Conservation (phyloP, 2,888 invertebrate species). For the Harpalus rufipes region DNA sequence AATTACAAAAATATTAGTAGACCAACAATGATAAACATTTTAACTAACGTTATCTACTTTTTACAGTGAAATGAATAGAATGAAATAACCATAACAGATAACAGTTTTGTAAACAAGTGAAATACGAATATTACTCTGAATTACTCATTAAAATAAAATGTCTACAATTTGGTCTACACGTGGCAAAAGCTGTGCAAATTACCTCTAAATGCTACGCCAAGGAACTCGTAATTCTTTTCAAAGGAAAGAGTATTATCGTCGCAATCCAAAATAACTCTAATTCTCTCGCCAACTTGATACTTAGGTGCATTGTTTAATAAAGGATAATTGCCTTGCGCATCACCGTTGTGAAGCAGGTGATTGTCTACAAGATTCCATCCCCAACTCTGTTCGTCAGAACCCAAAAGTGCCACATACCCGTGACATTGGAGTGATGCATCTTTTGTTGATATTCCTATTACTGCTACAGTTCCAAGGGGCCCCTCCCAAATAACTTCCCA, state of each 20-base stretch:
- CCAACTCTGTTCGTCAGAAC: constrained; percentile 98
- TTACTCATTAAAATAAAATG: not conserved
- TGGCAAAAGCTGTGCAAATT: constrained; percentile 68
- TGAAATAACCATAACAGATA: not conserved
- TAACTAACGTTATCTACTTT: not conserved
- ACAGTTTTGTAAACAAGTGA: not conserved
- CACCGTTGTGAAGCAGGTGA: constrained; percentile 96
- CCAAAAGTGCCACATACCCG: constrained; percentile 96
- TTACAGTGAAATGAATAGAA: not conserved
- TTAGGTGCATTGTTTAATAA: constrained; percentile 96
- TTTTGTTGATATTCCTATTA: constrained; percentile 96
- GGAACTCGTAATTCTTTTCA: constrained; percentile 98
- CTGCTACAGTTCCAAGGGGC: constrained; percentile 98
- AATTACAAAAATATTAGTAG: constrained; percentile 20
- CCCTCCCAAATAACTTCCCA: constrained; percentile 99
- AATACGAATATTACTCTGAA: not conserved
- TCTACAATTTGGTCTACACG: constrained; percentile 31
- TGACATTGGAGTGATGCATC: constrained; percentile 96
- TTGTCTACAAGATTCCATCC: constrained; percentile 99
- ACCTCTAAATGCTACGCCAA: constrained; percentile 98
- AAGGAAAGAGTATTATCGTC: constrained; percentile 98
- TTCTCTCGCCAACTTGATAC: constrained; percentile 98
- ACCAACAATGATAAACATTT: constrained; percentile 14
- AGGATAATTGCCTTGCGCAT: constrained; percentile 96
- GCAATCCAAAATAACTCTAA: constrained; percentile 98